These are phyloP conservation scores for Ataeniobius toweri DNA, from an alignment of 2,797 vertebrate species.

Conservation along the genomic window DNA sequence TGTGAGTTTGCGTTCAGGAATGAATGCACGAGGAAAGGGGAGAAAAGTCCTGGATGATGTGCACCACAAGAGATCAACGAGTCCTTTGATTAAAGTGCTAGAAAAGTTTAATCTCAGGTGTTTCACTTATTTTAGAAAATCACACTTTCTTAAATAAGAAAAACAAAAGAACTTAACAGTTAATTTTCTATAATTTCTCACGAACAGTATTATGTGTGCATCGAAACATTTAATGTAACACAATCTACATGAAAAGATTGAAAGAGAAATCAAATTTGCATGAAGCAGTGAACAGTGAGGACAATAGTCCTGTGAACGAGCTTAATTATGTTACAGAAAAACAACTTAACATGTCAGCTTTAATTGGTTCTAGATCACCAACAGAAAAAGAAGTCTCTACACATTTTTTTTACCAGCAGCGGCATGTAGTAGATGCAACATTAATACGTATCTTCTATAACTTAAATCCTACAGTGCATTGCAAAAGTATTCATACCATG, in stretches of 20 bases:
- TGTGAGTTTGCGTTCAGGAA: constrained; percentile 78
- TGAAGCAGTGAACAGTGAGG: constrained; percentile 64
- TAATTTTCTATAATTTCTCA: constrained; percentile 26
- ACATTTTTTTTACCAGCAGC: constrained; percentile 42
- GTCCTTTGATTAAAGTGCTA: constrained; percentile 78
- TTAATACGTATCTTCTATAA: constrained; percentile 20
- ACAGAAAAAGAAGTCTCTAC: constrained; percentile 34
- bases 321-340: constrained; percentile 76
- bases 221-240: constrained; percentile 37
- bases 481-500: neutral
- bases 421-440: constrained; percentile 23
- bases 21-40: constrained; percentile 51
- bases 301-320: constrained; percentile 66
- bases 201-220: constrained; percentile 30
- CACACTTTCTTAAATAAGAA: constrained; percentile 33
- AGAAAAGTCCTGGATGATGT: constrained; percentile 54
- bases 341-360: constrained; percentile 72
- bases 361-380: constrained; percentile 69
- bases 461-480: neutral
- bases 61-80: constrained; percentile 72
- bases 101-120: constrained; percentile 76
- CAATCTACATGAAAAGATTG: constrained; percentile 50
- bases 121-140: constrained; percentile 58
- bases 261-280: constrained; percentile 62
- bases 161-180: constrained; percentile 32